These are phyloP conservation scores for Erythrocercus mccallii DNA, from an alignment of 2,113 vertebrate genomes.

Conservation along the genomic window DNA sequence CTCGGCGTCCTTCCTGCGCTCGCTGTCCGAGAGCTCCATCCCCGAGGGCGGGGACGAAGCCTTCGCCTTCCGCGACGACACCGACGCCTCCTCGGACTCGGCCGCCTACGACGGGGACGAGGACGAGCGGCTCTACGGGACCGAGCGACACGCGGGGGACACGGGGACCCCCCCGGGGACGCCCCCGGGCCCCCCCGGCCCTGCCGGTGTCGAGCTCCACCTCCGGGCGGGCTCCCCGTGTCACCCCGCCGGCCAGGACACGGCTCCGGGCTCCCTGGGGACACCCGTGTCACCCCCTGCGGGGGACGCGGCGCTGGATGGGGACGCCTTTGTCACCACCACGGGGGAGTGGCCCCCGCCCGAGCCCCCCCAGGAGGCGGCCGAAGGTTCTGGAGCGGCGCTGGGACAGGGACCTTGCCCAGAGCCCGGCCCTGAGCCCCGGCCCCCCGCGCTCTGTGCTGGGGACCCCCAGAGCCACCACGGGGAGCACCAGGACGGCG, in stretches of 20 bases:
- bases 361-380: neutral
- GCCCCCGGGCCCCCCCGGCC: rapidly evolving
- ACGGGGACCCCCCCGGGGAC: neutral
- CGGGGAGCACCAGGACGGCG: neutral
- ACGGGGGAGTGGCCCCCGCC: rapidly evolving
- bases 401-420: neutral
- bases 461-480: neutral
- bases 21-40: constrained; percentile 92
- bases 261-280: rapidly evolving
- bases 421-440: rapidly evolving
- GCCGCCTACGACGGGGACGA: constrained; percentile 88
- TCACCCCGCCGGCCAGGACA: neutral
- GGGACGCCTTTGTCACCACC: neutral
- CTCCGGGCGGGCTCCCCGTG: neutral
- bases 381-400: rapidly evolving
- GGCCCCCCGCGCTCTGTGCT: rapidly evolving
- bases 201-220: neutral
- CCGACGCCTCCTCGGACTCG: constrained; percentile 89
- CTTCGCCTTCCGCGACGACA: constrained; percentile 91
- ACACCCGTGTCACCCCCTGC: neutral
- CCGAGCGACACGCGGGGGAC: constrained; percentile 78
- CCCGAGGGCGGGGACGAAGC: constrained; percentile 88
- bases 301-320: neutral
- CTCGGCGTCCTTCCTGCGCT: constrained; percentile 89
- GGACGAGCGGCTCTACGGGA: constrained; percentile 84